phyloP scores from a whole-genome alignment of 1,140 invertebrate species.

The Procambarus virginalis region DNA sequence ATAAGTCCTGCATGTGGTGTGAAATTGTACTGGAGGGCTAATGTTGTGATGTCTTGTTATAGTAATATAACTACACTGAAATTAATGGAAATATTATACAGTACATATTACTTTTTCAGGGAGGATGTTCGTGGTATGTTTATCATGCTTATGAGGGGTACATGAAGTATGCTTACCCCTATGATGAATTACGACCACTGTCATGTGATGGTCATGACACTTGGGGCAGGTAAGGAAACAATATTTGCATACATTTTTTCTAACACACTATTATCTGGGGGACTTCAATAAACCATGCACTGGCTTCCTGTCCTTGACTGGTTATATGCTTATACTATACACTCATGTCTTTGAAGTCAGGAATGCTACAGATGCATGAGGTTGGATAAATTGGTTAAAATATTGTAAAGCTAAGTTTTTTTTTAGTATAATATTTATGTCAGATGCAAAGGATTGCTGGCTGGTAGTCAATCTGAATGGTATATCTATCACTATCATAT shows the following conservation, averaged over 20 bases:
- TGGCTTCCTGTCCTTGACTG: no score
- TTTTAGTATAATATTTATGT: no score
- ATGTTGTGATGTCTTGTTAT: background rate
- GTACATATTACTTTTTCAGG: conserved; percentile 53
- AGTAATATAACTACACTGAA: background rate
- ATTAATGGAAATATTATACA: background rate
- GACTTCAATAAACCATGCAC: no score
- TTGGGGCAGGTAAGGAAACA: conserved; percentile 69
- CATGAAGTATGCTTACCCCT: conserved; percentile 94
- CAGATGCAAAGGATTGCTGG: no score
- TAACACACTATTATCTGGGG: background rate
- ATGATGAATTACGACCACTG: conserved; percentile 96
- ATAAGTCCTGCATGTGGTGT: background rate
- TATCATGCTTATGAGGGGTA: conserved; percentile 98
- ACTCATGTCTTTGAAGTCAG: no score
- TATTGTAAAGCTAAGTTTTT: no score
- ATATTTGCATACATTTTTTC: background rate
- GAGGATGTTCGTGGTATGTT: conserved; percentile 93
- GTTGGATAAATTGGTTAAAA: no score
- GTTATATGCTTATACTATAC: no score
- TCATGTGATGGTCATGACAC: conserved; percentile 76
- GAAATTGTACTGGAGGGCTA: background rate
- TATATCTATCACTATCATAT: no score
- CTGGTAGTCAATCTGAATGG: no score
- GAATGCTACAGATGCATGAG: no score